Conservation (phyloP, 2,113 vertebrate species). For the Cebus imitator region DNA sequence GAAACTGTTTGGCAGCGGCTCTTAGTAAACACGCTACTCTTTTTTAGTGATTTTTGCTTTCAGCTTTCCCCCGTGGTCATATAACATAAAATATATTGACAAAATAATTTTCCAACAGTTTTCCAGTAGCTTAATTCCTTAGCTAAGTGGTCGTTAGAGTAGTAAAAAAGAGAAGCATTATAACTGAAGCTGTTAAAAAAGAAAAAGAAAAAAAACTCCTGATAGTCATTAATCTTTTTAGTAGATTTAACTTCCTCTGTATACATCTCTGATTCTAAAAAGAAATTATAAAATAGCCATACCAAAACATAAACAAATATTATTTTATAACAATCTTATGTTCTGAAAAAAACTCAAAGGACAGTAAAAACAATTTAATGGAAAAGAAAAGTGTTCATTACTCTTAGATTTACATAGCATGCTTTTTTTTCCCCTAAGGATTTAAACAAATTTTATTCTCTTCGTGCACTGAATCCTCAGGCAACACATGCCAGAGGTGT, state of each 20-base stretch:
- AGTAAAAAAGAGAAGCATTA: not conserved
- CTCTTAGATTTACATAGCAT: not conserved
- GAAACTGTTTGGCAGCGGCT: not conserved
- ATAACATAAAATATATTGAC: not conserved
- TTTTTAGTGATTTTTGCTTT: constrained; percentile 18
- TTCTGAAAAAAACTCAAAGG: constrained; percentile 24
- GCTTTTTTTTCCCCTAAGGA: not conserved
- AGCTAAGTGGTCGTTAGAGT: not conserved
- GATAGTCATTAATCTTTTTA: not conserved
- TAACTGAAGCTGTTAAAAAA: not conserved
- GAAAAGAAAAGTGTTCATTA: not conserved
- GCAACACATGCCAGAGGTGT: not conserved
- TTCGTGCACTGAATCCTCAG: not conserved
- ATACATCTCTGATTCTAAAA: constrained; percentile 18
- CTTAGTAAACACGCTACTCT: not conserved
- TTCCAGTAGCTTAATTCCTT: constrained; percentile 28
- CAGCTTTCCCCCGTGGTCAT: not conserved
- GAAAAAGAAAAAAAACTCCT: not conserved
- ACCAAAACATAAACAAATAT: not conserved
- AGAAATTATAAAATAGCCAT: not conserved
- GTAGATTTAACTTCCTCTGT: not conserved
- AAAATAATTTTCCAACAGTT: constrained; percentile 52
- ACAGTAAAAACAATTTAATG: not conserved
- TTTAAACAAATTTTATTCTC: not conserved
- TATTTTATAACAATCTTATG: not conserved